phyloP scores from a whole-genome alignment of 2,113 vertebrate species.

The Semnopithecus entellus region DNA sequence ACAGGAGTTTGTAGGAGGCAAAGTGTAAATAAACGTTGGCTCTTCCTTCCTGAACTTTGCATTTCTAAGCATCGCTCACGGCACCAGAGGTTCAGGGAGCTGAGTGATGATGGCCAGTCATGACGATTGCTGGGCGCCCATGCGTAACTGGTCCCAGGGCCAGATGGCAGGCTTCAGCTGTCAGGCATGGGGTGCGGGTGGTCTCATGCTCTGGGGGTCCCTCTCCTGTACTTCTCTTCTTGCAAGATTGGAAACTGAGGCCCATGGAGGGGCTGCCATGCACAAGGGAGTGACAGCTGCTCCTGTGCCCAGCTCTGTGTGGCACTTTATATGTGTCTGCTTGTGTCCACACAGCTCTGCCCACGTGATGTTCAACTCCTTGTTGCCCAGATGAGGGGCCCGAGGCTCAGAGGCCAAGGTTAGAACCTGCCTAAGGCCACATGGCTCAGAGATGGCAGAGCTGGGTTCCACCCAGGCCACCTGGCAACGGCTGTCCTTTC shows the following conservation, averaged over 20 bases:
- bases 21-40: rapidly evolving
- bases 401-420: not conserved
- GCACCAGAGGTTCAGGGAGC: rapidly evolving
- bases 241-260: not conserved
- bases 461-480: rapidly evolving
- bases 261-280: not conserved
- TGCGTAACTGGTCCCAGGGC: not conserved
- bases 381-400: not conserved
- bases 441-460: not conserved
- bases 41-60: not conserved
- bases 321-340: rapidly evolving
- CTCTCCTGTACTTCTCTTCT: not conserved
- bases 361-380: rapidly evolving
- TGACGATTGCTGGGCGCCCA: not conserved
- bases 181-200: rapidly evolving
- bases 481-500: not conserved
- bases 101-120: not conserved
- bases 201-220: not conserved
- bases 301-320: too few species aligned
- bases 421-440: not conserved
- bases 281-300: rapidly evolving
- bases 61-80: rapidly evolving
- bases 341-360: not conserved
- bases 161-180: not conserved
- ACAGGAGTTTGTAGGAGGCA: not conserved